Conservation (phyloP, 2,797 vertebrate species). For the Strix occidentalis region DNA sequence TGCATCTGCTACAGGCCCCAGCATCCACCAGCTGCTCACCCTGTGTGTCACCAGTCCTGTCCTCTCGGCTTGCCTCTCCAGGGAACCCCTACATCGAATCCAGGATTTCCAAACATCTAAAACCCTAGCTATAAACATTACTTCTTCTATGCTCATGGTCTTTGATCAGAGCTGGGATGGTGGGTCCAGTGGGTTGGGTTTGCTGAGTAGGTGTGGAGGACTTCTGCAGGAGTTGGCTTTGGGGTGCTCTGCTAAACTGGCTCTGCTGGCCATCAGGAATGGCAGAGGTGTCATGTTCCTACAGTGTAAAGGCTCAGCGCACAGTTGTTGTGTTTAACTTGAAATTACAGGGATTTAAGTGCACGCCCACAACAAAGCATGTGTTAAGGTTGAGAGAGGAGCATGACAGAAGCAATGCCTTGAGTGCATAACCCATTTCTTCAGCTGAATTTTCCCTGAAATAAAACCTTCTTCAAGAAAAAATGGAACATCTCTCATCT, state of each 20-base stretch:
- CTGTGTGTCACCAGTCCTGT: not conserved
- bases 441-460: not conserved
- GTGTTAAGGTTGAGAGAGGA: not conserved
- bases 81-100: rapidly evolving
- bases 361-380: rapidly evolving
- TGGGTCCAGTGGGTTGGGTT: not conserved
- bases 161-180: not conserved
- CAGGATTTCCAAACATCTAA: not conserved
- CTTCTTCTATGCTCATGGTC: rapidly evolving
- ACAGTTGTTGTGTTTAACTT: rapidly evolving
- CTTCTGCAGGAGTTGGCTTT: not conserved
- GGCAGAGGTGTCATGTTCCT: not conserved
- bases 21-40: rapidly evolving
- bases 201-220: not conserved
- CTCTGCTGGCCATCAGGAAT: not conserved
- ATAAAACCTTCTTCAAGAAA: not conserved
- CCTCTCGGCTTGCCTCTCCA: not conserved
- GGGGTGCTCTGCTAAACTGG: not conserved
- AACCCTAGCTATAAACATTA: not conserved
- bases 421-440: not conserved
- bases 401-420: not conserved
- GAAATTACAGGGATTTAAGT: not conserved
- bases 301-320: rapidly evolving
- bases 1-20: not conserved
- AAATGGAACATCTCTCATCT: not conserved